Evolutionary conservation across 2,888 invertebrate genomes (phyloP), one percentile per base, ranked within the genome.

Genomic region (Chesias legatella): DNA sequence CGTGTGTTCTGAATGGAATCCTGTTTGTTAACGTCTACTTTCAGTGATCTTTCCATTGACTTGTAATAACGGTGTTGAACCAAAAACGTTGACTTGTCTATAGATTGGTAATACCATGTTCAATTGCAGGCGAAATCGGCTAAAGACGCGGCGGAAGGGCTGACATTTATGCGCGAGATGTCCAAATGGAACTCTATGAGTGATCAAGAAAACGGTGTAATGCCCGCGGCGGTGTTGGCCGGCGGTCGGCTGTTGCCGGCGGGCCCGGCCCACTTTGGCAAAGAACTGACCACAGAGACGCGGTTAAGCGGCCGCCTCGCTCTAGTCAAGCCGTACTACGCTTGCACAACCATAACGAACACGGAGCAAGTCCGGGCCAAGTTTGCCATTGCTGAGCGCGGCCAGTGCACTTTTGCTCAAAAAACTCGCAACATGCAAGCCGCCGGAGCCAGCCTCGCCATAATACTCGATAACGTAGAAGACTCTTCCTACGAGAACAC

Each of bases 161-260:
- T 97, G 22, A 89, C 95, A 7, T 98, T 99, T 73, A 98, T 99
- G 97, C 95, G 96, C 66, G 98, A 99, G 83, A 98, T 99, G 96
- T 92, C 97, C 1, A 95, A 97, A 68, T 86, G 97, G 54, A 95
- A 96, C 34, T 94, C 94, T 56, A 80, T 93, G 46, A 92, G 94
- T 65, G 93, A 93, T 37, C 53, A 64, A 9, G 86, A 84, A 31
- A 83, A 82, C 51, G 83, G 83, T 1, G 83, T 86, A 1, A 66
- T 75, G 0, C 70, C 86, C 0, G 75, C 72, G 1, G 85, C 71
- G 0, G 66, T 85, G 1, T 64, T 58, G 4, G 51, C 79, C 1
- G 52, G 61, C 3, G 72, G 70, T 6, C 65, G 57, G 10, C 50
- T 85, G 6, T 67, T 79, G 41, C 66, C 92, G 46, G 97, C 96